Percentiles rank a stretch among this genome's conserved stretches.
Evolutionary conservation across 2,888 invertebrate genomes (phyloP).

Genomic region (Agrotis ipsilon): DNA sequence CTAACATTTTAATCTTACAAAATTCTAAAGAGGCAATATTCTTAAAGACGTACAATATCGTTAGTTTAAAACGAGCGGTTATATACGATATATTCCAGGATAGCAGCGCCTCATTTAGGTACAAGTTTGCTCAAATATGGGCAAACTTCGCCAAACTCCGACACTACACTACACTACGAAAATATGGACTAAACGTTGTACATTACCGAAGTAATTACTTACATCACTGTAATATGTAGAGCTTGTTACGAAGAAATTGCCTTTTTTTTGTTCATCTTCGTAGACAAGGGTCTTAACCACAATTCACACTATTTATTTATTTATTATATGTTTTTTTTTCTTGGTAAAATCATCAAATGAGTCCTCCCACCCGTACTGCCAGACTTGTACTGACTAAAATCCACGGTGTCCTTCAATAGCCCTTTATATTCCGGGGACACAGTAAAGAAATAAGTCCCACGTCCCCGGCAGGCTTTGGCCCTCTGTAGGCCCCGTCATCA

Average conservation of each 20-base stretch:
- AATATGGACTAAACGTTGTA: slow-evolving; percentile 64
- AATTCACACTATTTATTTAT: neutral
- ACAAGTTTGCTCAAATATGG: slow-evolving; percentile 68
- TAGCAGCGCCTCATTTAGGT: slow-evolving; percentile 60
- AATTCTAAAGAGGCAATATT: slow-evolving; percentile 47
- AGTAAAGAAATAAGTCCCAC: too few relatives aligned
- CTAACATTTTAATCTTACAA: slow-evolving; percentile 7
- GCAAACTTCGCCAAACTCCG: slow-evolving; percentile 64
- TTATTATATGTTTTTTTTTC: neutral
- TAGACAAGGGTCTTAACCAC: neutral
- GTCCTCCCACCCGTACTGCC: too few relatives aligned
- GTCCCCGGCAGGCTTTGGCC: too few relatives aligned
- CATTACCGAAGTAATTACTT: slow-evolving; percentile 63
- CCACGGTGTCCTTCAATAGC: too few relatives aligned
- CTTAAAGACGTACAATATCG: slow-evolving; percentile 55
- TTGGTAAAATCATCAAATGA: too few relatives aligned
- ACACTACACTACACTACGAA: slow-evolving; percentile 59
- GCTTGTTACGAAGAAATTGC: slow-evolving; percentile 21
- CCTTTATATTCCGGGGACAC: too few relatives aligned
- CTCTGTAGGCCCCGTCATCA: too few relatives aligned
- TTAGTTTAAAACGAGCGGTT: slow-evolving; percentile 60
- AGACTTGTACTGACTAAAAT: too few relatives aligned
- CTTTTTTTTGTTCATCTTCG: neutral
- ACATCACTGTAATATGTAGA: slow-evolving; percentile 38
- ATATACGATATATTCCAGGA: slow-evolving; percentile 51